Evolutionary conservation across 2,113 vertebrate genomes (phyloP).

Genomic region (Ascaphus truei): DNA sequence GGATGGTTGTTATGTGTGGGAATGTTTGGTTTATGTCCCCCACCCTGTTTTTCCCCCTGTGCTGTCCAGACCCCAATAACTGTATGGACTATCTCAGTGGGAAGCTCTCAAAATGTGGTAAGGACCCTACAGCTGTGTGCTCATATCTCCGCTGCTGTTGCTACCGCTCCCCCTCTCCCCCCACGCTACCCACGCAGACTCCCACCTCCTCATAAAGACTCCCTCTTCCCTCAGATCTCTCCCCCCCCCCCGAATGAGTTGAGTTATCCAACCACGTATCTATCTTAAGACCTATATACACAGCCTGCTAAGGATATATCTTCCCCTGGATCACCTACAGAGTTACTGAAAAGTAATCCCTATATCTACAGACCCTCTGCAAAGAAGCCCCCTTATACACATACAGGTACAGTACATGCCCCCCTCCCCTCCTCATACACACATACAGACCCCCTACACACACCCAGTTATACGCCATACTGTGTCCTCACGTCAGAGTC

Average conservation of each 20-base stretch:
- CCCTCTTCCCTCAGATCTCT: not conserved
- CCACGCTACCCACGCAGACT: conserved; percentile 37
- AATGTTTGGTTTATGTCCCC: conserved; percentile 55
- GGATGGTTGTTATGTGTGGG: conserved; percentile 39
- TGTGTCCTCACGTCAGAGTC: too few species aligned
- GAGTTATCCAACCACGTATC: not conserved
- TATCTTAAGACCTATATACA: too few species aligned
- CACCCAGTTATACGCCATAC: too few species aligned
- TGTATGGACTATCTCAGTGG: conserved; percentile 82
- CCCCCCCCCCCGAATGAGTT: too few species aligned
- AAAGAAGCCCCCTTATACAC: not conserved
- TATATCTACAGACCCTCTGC: not conserved
- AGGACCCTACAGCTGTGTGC: conserved; percentile 55
- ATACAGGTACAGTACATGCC: not conserved
- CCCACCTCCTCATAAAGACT: conserved; percentile 1
- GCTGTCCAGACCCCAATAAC: conserved; percentile 78
- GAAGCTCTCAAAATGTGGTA: conserved; percentile 93
- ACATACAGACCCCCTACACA: too few species aligned
- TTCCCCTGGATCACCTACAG: too few species aligned
- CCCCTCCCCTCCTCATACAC: too few species aligned
- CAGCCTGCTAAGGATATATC: too few species aligned
- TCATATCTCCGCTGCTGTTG: conserved; percentile 24
- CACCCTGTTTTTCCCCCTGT: conserved; percentile 62
- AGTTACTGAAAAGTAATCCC: too few species aligned
- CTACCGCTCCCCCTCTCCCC: conserved; percentile 19